Evolutionary conservation across 1,140 invertebrate species (phyloP).

Genomic region (Cydia strobilella): DNA sequence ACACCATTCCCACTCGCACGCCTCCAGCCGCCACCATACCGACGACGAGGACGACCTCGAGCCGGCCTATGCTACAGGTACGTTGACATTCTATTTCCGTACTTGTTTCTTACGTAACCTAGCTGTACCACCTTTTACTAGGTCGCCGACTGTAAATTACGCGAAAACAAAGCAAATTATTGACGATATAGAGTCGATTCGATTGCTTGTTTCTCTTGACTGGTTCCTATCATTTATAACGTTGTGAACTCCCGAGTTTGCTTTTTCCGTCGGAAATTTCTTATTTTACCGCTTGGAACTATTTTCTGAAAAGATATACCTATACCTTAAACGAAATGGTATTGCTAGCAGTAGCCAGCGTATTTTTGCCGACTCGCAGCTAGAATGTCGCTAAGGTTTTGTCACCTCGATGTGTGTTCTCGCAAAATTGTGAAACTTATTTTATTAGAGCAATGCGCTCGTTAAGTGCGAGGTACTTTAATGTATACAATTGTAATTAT

Average conservation of each 20-base stretch:
- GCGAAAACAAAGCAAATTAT: slow-evolving; percentile 19
- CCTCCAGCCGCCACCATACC: slow-evolving; percentile 70
- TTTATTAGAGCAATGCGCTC: background rate
- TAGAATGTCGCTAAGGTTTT: too few relatives aligned
- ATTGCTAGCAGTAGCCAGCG: background rate
- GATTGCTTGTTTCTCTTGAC: slow-evolving; percentile 21
- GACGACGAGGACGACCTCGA: slow-evolving; percentile 78
- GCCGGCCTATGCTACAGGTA: slow-evolving; percentile 78
- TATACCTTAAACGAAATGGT: slow-evolving; percentile 12
- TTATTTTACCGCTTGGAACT: slow-evolving; percentile 12
- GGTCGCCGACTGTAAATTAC: slow-evolving; percentile 10
- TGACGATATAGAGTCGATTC: slow-evolving; percentile 22
- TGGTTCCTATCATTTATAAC: slow-evolving; percentile 28
- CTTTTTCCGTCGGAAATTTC: slow-evolving; percentile 30
- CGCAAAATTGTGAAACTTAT: background rate
- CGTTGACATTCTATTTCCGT: slow-evolving; percentile 40
- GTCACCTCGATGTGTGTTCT: too few relatives aligned
- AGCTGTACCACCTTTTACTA: background rate
- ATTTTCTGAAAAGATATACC: slow-evolving; percentile 23
- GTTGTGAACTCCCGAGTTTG: slow-evolving; percentile 12
- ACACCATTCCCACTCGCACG: slow-evolving; percentile 70
- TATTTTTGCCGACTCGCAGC: background rate
- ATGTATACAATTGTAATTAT: background rate
- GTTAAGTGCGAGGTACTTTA: background rate
- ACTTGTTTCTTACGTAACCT: background rate